Base-by-base conservation (phyloP, 1,140 invertebrate species). In the Hyposmocoma kahamanoa region DNA sequence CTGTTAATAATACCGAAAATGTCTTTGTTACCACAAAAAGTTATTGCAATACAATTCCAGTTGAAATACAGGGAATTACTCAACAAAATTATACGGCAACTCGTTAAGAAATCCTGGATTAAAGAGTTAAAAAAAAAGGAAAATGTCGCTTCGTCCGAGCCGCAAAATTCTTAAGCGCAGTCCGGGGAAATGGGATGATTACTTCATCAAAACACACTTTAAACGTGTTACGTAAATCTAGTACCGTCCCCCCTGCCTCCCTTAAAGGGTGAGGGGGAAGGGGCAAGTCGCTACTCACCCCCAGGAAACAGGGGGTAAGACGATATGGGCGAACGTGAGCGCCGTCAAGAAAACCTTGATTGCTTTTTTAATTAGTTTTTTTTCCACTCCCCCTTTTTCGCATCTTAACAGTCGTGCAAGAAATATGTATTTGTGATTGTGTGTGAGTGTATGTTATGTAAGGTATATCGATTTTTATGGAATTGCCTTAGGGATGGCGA, bases 131-230 rank as follows among this genome's bases (percentile, higher is more conserved):
- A 39, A 52, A 59, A 50, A 51, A 48, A 47, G 21, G 42, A 43
- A 55, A 75, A 75, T 68, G 75, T 77, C 71, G 62, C 62, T 49
- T 53, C 59, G 71, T 72, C 67, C 67, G 59, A 59, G 61, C 80
- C 78, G 73, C 78, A 75, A 75, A 84, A 84, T 84, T 84, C 80
- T 84, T 84, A 82, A 84, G 72, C 78, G 80, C 62, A 80, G 77
- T 74, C 69, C 72, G 56, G 67, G 78, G 80, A 80, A 84, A 82
- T 79, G 72, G 74, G 74, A 84, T 81, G 80, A 84, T 84, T 84
- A 82, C 80, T 84, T 84, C 80, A 84, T 84, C 80, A 84, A 82
- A 84, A 84, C 81, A 84, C 78, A 84, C 81, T 84, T 84, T 84
- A 84, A 84, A 80, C 76, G 81, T 79, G 81, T 84, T 84, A 84